Percentiles rank a stretch among this genome's conserved stretches.
Evolutionary conservation across 2,797 vertebrate genomes (phyloP).

Genomic region (Argyrosomus regius): DNA sequence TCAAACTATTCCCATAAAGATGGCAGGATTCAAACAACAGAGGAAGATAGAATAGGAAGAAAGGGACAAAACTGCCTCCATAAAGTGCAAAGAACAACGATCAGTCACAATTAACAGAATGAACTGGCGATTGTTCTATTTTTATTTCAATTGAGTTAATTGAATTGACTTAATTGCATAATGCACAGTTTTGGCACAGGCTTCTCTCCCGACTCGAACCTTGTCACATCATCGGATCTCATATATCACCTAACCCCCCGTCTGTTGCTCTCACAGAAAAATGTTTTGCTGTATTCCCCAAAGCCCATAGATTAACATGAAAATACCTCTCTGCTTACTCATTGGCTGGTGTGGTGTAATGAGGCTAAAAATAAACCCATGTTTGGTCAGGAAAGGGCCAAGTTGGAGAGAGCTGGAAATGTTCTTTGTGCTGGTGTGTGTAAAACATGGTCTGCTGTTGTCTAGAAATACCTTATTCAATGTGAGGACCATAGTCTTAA

Average conservation of each 20-base stretch:
- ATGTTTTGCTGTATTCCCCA: conserved; percentile 74
- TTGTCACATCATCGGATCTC: conserved; percentile 30
- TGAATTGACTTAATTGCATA: conserved; percentile 1
- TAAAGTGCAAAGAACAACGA: neutral
- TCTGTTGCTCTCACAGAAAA: conserved; percentile 50
- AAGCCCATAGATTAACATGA: conserved; percentile 78
- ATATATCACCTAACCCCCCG: conserved; percentile 22
- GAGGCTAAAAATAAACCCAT: conserved; percentile 81
- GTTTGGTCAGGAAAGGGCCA: conserved; percentile 74
- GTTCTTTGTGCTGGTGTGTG: conserved; percentile 52
- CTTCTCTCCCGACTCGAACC: conserved; percentile 4
- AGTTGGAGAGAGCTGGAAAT: conserved; percentile 51
- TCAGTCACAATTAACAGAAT: neutral
- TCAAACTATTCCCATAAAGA: neutral
- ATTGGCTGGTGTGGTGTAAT: conserved; percentile 76
- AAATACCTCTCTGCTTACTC: conserved; percentile 83
- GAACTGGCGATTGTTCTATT: neutral
- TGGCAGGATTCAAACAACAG: neutral
- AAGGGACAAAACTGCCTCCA: neutral
- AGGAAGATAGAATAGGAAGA: neutral
- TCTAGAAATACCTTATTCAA: conserved; percentile 50
- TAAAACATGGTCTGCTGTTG: conserved; percentile 61
- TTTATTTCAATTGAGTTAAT: conserved; percentile 21
- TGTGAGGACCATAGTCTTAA: conserved; percentile 19
- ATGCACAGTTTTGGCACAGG: conserved; percentile 3